Conservation (phyloP, 1,140 invertebrate genomes). For the Diorhabda carinulata region DNA sequence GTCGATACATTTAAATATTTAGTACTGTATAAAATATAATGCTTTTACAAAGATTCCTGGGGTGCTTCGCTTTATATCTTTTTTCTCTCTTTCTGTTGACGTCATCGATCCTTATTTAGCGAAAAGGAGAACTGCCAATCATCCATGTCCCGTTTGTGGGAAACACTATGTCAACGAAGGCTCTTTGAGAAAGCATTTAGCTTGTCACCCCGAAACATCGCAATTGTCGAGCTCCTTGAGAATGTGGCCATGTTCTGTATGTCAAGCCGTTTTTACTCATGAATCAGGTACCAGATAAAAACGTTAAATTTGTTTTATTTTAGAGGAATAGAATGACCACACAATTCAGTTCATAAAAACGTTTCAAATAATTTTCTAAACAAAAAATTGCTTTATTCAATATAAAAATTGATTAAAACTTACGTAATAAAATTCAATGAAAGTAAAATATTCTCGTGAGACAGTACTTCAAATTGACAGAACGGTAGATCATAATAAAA, state of each 20-base stretch:
- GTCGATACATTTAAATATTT: neutral
- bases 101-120: conserved; percentile 73
- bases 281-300: conserved; percentile 70
- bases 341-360: no score
- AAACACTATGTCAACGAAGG: conserved; percentile 95
- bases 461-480: no score
- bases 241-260: conserved; percentile 93
- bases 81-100: conserved; percentile 49
- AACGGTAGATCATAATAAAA: no score
- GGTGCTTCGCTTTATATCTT: conserved; percentile 49
- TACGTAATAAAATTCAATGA: no score
- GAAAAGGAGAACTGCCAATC: conserved; percentile 87
- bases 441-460: no score
- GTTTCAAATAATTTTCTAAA: no score
- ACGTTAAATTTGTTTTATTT: neutral
- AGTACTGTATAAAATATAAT: conserved; percentile 12
- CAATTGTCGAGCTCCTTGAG: conserved; percentile 79
- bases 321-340: neutral
- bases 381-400: no score
- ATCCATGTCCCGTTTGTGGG: conserved; percentile 90
- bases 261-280: conserved; percentile 89
- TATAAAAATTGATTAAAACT: no score
- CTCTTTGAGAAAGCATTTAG: conserved; percentile 84
- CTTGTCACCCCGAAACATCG: conserved; percentile 85
- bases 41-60: conserved; percentile 39